A percentile compares a stretch with the other conserved stretches of the same genome.
These are phyloP conservation scores for Beroe forskalii DNA, from an alignment of 37 sponge, comb jelly and placozoan species.

Conservation along the genomic window DNA sequence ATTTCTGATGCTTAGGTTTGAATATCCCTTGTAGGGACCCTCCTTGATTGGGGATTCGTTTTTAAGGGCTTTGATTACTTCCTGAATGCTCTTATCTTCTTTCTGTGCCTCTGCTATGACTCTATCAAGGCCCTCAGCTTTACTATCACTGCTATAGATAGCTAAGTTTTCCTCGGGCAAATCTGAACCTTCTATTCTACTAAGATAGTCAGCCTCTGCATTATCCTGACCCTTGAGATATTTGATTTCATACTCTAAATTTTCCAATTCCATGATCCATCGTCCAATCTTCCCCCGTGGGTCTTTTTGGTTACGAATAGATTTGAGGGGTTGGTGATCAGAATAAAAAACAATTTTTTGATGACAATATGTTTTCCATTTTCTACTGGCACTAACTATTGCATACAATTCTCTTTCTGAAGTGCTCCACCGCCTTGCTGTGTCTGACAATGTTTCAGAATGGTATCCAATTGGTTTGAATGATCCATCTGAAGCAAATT, in stretches of 20 bases:
- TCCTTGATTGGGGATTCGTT: no score
- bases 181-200: no score
- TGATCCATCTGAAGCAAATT: not conserved
- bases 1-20: no score
- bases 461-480: not conserved
- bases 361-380: not conserved
- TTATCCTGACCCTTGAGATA: not conserved
- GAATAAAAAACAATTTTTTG: not conserved
- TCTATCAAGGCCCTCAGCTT: no score
- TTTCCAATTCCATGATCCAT: not conserved
- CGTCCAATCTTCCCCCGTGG: not conserved
- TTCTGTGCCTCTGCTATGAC: no score
- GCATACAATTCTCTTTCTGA: constrained; percentile 30
- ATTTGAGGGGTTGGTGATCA: not conserved
- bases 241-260: not conserved
- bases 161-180: no score
- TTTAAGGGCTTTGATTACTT: no score
- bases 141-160: no score
- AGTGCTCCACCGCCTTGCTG: not conserved
- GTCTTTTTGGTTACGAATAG: not conserved
- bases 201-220: not conserved
- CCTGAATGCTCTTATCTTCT: no score
- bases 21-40: no score
- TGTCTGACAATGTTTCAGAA: not conserved
- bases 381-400: not conserved